Evolutionary conservation across 2,888 invertebrate species (phyloP).

Genomic region (Amorpha juglandis): DNA sequence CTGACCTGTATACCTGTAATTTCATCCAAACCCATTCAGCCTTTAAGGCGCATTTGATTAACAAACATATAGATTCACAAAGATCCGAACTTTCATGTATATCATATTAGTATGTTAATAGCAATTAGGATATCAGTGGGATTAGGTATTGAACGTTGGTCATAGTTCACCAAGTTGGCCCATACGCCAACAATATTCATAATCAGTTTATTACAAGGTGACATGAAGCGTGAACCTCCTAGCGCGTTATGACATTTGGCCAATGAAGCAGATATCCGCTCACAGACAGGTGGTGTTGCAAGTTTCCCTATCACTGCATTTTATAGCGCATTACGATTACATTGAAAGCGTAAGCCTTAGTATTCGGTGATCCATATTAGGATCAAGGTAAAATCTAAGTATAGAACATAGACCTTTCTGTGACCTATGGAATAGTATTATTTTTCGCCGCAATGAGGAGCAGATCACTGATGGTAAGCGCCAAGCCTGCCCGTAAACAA

Average conservation of each 20-base stretch:
- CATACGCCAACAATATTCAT: neutral
- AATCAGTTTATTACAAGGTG: conserved; percentile 4
- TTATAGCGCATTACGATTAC: conserved; percentile 9
- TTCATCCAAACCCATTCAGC: too few relatives aligned
- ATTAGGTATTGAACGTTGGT: neutral
- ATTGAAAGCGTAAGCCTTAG: conserved; percentile 8
- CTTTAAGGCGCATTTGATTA: too few relatives aligned
- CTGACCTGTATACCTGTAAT: too few relatives aligned
- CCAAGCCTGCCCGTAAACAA: too few relatives aligned
- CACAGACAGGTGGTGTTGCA: conserved; percentile 21
- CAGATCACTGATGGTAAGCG: too few relatives aligned
- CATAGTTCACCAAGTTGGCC: neutral
- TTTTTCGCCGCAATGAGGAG: too few relatives aligned
- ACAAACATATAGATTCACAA: too few relatives aligned
- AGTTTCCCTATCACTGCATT: conserved; percentile 25
- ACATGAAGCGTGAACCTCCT: conserved; percentile 11
- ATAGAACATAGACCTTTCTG: neutral
- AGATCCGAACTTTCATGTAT: too few relatives aligned
- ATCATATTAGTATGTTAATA: too few relatives aligned
- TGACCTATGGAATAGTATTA: neutral
- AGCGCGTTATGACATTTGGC: conserved; percentile 28
- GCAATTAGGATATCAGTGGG: too few relatives aligned
- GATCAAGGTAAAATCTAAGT: conserved; percentile 9
- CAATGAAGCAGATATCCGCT: conserved; percentile 30
- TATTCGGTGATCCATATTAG: conserved; percentile 13